Conservation (phyloP, 2,888 invertebrate species). For the Polyploca ridens region DNA sequence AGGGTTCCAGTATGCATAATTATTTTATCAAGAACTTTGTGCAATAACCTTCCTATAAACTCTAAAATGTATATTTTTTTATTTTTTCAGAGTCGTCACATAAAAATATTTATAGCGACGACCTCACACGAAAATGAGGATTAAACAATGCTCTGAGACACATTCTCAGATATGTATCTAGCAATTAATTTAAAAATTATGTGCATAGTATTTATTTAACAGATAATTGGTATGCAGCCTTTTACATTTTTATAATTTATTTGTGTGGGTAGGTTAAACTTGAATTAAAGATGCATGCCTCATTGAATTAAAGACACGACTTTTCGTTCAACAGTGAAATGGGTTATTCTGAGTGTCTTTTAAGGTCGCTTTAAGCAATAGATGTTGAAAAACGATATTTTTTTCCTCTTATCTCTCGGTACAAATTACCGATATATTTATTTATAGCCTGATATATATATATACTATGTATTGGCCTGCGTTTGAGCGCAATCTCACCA, state of each 20-base stretch:
- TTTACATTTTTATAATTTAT: not conserved
- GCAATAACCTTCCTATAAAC: too few relatives aligned
- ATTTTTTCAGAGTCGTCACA: not conserved
- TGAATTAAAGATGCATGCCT: not conserved
- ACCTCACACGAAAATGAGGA: not conserved
- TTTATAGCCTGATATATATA: too few relatives aligned
- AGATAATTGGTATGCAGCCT: not conserved
- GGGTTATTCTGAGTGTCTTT: too few relatives aligned
- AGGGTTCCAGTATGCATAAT: too few relatives aligned
- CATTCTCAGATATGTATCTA: not conserved
- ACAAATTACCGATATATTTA: too few relatives aligned
- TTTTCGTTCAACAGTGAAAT: not conserved
- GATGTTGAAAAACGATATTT: too few relatives aligned
- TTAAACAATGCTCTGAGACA: conserved; percentile 2
- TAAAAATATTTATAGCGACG: not conserved
- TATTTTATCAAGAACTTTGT: too few relatives aligned
- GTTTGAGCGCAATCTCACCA: too few relatives aligned
- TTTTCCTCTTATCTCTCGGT: too few relatives aligned
- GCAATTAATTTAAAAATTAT: not conserved
- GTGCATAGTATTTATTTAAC: not conserved
- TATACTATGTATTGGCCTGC: too few relatives aligned
- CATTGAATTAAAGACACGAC: not conserved
- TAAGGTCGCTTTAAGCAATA: not conserved
- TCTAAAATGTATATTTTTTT: too few relatives aligned
- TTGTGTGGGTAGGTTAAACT: not conserved